Conservation (phyloP, 2,888 invertebrate species). For the Ametastegia equiseti region DNA sequence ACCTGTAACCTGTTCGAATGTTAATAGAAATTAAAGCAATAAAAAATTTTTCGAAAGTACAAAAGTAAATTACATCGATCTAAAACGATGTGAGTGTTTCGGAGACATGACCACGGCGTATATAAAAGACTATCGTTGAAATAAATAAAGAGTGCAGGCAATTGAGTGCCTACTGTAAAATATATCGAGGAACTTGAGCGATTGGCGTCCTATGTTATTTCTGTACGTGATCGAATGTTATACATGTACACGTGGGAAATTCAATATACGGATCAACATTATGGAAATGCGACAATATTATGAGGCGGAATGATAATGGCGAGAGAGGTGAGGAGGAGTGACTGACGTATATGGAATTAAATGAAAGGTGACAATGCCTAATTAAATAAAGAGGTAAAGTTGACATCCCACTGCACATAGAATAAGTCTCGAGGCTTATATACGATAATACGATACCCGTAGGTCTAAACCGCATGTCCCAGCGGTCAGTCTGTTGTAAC, state of each 20-base stretch:
- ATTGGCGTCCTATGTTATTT: background rate
- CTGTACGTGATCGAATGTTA: background rate
- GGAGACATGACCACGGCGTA: background rate
- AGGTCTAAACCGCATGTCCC: conserved; percentile 29
- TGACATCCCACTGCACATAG: conserved; percentile 22
- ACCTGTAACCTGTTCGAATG: background rate
- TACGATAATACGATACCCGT: conserved; percentile 31
- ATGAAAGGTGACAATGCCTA: conserved; percentile 40
- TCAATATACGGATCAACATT: background rate
- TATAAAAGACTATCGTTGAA: background rate
- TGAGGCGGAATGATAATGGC: conserved; percentile 21
- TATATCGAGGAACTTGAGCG: conserved; percentile 1
- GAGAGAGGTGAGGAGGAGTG: conserved; percentile 8
- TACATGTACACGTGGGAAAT: background rate
- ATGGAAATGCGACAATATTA: conserved; percentile 37
- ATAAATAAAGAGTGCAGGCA: too few species aligned
- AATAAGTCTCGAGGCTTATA: conserved; percentile 7
- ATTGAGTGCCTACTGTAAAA: too few species aligned
- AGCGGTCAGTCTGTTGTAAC: conserved; percentile 32
- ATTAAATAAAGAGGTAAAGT: conserved; percentile 29
- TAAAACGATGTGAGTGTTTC: too few species aligned
- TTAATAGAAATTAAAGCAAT: background rate
- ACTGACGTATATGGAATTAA: conserved; percentile 41
- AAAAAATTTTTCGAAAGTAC: background rate
- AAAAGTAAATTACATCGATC: too few species aligned